Percentiles rank a stretch among this genome's conserved stretches.
Evolutionary conservation across 2,888 invertebrate species (phyloP).

Genomic region (Catocala fraxini): DNA sequence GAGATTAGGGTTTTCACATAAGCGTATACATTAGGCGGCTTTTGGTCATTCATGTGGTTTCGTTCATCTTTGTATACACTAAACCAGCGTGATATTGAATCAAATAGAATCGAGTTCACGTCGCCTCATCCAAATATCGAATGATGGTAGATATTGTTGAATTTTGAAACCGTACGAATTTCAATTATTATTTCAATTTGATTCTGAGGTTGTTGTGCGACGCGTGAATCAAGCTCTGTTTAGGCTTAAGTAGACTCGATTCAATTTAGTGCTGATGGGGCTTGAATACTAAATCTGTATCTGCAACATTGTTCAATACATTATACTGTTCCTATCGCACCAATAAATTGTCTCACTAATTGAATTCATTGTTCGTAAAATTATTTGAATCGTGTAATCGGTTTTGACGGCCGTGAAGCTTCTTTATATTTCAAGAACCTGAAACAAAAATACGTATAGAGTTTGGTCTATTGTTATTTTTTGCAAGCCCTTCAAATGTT

Average conservation of each 20-base stretch:
- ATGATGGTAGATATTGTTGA: constrained; percentile 31
- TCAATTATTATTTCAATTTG: constrained; percentile 43
- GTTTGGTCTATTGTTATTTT: constrained; percentile 31
- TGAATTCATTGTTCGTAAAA: background rate
- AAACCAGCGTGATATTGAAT: constrained; percentile 26
- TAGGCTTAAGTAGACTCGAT: constrained; percentile 15
- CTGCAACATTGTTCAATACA: background rate
- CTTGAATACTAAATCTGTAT: background rate
- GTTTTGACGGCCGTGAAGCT: background rate
- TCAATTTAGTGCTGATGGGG: background rate
- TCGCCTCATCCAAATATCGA: constrained; percentile 25
- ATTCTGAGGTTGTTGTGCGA: constrained; percentile 16
- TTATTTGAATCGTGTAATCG: background rate
- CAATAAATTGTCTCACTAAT: constrained; percentile 1
- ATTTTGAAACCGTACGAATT: constrained; percentile 34
- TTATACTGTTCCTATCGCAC: background rate
- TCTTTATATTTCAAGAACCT: background rate
- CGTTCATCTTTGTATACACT: constrained; percentile 46
- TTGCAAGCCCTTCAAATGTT: constrained; percentile 29
- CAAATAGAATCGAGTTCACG: constrained; percentile 28
- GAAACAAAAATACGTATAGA: constrained; percentile 20
- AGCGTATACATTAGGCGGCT: constrained; percentile 61
- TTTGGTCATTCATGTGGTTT: constrained; percentile 67
- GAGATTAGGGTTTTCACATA: constrained; percentile 76
- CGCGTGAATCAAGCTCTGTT: constrained; percentile 11